Evolutionary conservation across 2,797 vertebrate species (phyloP), one percentile per base, ranked within the genome.

Genomic region (Hybognathus amarus): DNA sequence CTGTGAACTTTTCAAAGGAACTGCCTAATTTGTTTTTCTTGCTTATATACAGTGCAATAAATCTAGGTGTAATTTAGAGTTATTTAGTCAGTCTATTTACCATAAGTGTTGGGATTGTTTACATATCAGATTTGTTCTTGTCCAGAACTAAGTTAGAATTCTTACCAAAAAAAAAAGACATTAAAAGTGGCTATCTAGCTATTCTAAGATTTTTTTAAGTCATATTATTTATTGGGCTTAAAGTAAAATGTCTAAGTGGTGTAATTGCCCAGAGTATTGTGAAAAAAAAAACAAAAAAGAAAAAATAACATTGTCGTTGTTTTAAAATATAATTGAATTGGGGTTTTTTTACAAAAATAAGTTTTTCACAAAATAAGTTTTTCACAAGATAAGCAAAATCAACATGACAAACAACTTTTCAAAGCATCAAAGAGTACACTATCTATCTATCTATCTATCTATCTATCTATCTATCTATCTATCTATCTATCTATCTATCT

Each of bases 1-100:
- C 86, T n/a, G 87, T 82, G 85, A 75, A 87, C 83, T 71, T 88
- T 87, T 87, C 82, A 82, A 90, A 87, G 79, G 81, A 80, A 63
- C 22, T 77, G 88, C 67, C 61, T 87, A 88, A 89, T 92, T 92
- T 91, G 89, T 90, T 89, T 83, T 69, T 40, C 77, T 76, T 87
- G 61, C 81, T 91, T 90, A 90, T 92, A 90, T 90, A 90, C 85
- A 82, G 69, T 15, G 85, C 87, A 87, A 90, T 92, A 94, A 92
- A 93, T 88, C 69, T n/a, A 81, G 76, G 83, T 68, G 78, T 64
- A 50, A 79, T 45, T 79, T 85, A 87, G 87, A 84, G 45, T 88
- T 86, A 86, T 87, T 87, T 81, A 83, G 84, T 63, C 68, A 45
- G n/a, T 64, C 30, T 82, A 71, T 67, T 82, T 42, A 63, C 24